Evolutionary conservation across 2,113 vertebrate species (phyloP).

Genomic region (Alces alces): DNA sequence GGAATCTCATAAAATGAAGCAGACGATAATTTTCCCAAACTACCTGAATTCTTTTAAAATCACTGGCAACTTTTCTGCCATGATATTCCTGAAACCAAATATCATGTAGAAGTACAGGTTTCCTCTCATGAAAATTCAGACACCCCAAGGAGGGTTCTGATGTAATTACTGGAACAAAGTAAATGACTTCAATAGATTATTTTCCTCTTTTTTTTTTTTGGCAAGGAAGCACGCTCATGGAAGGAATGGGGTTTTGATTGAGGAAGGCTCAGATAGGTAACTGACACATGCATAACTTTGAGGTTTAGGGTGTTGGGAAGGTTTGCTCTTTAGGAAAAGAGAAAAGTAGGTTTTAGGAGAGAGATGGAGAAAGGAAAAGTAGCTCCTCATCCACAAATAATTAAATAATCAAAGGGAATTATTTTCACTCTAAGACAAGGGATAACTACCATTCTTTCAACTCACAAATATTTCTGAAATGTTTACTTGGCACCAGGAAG

Average conservation of each 20-base stretch:
- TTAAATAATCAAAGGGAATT: background rate
- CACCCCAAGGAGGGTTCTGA: background rate
- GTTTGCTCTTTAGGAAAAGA: background rate
- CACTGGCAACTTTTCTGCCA: background rate
- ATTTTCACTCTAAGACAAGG: background rate
- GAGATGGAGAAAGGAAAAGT: background rate
- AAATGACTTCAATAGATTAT: background rate
- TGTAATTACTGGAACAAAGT: background rate
- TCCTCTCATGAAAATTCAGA: conserved; percentile 8
- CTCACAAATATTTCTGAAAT: background rate
- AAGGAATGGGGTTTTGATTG: background rate
- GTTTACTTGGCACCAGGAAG: background rate
- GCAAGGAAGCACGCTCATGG: background rate
- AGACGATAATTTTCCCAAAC: background rate
- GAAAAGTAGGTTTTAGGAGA: background rate
- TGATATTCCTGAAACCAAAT: background rate
- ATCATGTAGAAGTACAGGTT: background rate
- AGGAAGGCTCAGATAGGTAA: background rate
- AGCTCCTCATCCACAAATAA: background rate
- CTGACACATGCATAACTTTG: background rate
- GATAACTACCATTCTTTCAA: background rate
- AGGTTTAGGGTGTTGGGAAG: background rate
- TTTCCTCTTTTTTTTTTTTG: background rate
- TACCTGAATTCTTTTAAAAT: background rate
- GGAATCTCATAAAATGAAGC: background rate